Evolutionary conservation across 2,888 invertebrate species (phyloP).

Genomic region (Cancer borealis): DNA sequence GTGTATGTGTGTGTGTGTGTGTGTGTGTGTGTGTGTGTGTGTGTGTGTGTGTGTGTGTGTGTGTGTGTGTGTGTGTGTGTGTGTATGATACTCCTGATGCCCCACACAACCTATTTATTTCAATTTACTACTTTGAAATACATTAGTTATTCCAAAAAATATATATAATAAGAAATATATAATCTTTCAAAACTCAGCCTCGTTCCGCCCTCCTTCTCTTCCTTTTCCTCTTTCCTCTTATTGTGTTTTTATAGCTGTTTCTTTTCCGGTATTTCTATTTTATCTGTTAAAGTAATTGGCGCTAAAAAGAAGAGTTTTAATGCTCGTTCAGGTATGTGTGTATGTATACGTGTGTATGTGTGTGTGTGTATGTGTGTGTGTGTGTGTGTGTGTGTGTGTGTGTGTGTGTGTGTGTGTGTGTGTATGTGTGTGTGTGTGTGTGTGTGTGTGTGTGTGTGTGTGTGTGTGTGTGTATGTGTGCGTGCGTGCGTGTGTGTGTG

Average conservation of each 20-base stretch:
- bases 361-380: not conserved
- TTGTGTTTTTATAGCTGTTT: not conserved
- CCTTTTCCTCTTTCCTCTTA: not conserved
- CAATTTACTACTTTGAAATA: not conserved
- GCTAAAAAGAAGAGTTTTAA: not conserved
- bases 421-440: not conserved
- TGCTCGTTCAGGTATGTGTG: not conserved
- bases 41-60: conserved; percentile 20
- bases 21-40: conserved; percentile 25
- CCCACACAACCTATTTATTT: not conserved
- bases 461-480: conserved; percentile 11
- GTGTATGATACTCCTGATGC: not conserved
- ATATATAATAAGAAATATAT: too few relatives aligned
- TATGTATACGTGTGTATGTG: conserved; percentile 14
- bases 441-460: not conserved
- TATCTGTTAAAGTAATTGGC: not conserved
- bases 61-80: conserved; percentile 20
- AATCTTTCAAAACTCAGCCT: not conserved
- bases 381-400: not conserved
- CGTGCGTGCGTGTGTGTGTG: not conserved
- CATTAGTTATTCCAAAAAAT: too few relatives aligned
- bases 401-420: conserved; percentile 41
- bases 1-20: conserved; percentile 18
- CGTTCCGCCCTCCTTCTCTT: not conserved
- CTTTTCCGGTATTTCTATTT: not conserved